Percentiles rank a stretch among this genome's conserved stretches.
These are phyloP conservation scores for Xylota sylvarum DNA, from an alignment of 2,888 invertebrate species.

Conservation along the genomic window DNA sequence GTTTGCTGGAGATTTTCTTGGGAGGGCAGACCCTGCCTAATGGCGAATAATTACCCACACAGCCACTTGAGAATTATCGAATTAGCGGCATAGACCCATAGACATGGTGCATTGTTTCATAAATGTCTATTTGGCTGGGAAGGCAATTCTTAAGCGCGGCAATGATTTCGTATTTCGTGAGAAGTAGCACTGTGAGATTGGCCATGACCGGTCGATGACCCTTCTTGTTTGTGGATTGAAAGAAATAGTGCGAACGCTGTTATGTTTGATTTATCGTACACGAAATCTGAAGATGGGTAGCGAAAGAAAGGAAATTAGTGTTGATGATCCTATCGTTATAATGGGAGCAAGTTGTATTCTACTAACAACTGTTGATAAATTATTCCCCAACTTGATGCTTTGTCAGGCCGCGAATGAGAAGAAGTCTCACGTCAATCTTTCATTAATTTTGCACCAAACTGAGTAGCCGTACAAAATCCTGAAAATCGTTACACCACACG, in stretches of 20 bases:
- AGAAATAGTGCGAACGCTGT: background rate
- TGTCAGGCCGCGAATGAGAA: no score
- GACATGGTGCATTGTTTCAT: conserved; percentile 60
- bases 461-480: no score
- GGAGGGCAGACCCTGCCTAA: conserved; percentile 40
- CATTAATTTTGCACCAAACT: no score
- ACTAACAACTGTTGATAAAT: no score
- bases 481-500: no score
- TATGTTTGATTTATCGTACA: background rate
- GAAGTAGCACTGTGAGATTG: conserved; percentile 29
- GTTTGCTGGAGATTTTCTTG: conserved; percentile 38
- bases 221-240: background rate
- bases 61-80: conserved; percentile 71
- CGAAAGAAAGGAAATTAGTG: background rate
- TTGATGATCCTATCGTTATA: background rate
- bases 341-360: no score
- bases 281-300: background rate
- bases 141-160: conserved; percentile 39
- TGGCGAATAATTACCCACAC: conserved; percentile 67
- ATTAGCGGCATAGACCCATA: conserved; percentile 49
- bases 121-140: conserved; percentile 58
- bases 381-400: no score
- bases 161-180: conserved; percentile 37
- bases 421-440: no score
- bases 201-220: conserved; percentile 29